Conservation (phyloP, 2,888 invertebrate genomes). For the Malthinus flaveolus region DNA sequence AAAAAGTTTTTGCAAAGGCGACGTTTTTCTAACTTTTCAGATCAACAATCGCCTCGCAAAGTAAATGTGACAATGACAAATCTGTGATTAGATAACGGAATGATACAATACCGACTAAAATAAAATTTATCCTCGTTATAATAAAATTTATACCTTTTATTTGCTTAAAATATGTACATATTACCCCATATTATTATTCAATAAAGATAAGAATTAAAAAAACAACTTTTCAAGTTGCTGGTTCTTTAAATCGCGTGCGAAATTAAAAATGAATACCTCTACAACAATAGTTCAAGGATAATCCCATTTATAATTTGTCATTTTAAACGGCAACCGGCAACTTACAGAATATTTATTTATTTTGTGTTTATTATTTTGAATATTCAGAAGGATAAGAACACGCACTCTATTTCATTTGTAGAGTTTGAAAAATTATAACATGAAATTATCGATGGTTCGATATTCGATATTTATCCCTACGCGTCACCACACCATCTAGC, state of each 20-base stretch:
- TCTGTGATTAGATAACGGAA: constrained; percentile 1
- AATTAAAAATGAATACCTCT: neutral
- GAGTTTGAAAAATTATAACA: neutral
- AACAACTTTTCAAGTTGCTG: no score
- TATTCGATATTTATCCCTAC: no score
- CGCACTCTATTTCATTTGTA: neutral
- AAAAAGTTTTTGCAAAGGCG: neutral
- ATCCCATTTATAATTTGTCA: constrained; percentile 4
- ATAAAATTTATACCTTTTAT: no score
- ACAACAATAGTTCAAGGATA: constrained; percentile 1
- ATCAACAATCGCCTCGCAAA: neutral
- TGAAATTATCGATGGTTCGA: no score
- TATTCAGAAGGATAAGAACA: constrained; percentile 2
- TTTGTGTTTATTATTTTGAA: neutral
- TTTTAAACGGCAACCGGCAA: neutral
- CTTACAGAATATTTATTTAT: neutral
- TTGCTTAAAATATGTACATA: no score
- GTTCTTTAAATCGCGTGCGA: neutral
- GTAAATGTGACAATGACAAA: constrained; percentile 4
- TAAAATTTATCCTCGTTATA: neutral
- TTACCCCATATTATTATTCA: no score
- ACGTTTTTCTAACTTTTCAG: constrained; percentile 1
- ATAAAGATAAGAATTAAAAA: no score
- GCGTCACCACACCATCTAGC: no score
- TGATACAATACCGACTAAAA: neutral